A percentile compares a stretch with the other conserved stretches of the same genome.
phyloP scores from a whole-genome alignment of 1,140 invertebrate genomes.

The Musca domestica region DNA sequence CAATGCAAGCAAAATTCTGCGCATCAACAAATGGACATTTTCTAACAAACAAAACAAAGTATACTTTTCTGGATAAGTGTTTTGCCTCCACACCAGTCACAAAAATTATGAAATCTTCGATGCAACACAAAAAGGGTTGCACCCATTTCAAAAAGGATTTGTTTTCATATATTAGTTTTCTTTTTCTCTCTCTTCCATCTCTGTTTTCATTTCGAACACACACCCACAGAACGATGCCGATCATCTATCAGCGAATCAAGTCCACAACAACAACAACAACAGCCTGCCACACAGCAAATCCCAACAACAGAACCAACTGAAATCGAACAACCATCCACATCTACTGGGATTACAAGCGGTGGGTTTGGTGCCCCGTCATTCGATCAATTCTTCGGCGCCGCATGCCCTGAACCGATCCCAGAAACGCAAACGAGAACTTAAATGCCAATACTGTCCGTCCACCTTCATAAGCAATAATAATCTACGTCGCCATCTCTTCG shows the following conservation, averaged over 20 bases:
- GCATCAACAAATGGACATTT: constrained; percentile 3
- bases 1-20: too few species aligned
- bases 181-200: neutral
- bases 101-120: constrained; percentile 42
- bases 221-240: constrained; percentile 50
- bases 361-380: constrained; percentile 48
- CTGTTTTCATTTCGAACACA: neutral
- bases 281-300: constrained; percentile 10
- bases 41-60: neutral
- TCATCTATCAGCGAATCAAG: constrained; percentile 29
- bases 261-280: constrained; percentile 25
- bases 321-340: constrained; percentile 38
- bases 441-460: constrained; percentile 51
- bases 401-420: constrained; percentile 34
- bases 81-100: constrained; percentile 52
- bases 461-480: constrained; percentile 53
- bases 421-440: constrained; percentile 50
- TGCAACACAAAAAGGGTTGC: constrained; percentile 8
- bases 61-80: constrained; percentile 14
- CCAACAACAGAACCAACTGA: constrained; percentile 30
- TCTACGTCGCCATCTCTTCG: constrained; percentile 50
- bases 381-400: constrained; percentile 23
- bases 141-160: constrained; percentile 25
- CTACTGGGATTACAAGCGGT: constrained; percentile 51
- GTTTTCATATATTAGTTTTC: constrained; percentile 17